These are phyloP conservation scores for Pimpla rufipes DNA, from an alignment of 2,888 invertebrate species.

Conservation along the genomic window DNA sequence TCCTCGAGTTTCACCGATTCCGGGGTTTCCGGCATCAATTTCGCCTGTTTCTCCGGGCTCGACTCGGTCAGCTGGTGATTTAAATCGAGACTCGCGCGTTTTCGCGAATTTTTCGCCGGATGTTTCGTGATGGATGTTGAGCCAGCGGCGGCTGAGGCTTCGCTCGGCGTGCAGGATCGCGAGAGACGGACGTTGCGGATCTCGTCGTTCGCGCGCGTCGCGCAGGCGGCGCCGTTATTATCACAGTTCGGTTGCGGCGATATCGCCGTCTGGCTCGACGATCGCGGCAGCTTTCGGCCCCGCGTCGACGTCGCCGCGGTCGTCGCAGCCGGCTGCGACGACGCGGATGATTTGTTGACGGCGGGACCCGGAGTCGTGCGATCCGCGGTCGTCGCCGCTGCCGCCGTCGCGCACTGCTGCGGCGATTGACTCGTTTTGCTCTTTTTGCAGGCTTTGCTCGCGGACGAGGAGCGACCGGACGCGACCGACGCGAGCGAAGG, in stretches of 20 bases:
- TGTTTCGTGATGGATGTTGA: no score
- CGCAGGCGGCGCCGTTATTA: no score
- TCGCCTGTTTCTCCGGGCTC: slow-evolving; percentile 83
- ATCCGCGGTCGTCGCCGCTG: no score
- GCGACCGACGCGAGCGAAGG: no score
- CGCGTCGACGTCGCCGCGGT: slow-evolving; percentile 63
- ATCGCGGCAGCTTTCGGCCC: slow-evolving; percentile 67
- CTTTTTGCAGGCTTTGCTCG: slow-evolving; percentile 78
- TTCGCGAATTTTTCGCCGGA: slow-evolving; percentile 78
- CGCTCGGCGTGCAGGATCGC: slow-evolving; percentile 71
- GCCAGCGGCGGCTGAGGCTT: slow-evolving; percentile 61
- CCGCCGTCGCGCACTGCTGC: slow-evolving; percentile 70
- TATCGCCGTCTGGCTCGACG: slow-evolving; percentile 66
- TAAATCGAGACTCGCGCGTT: slow-evolving; percentile 78
- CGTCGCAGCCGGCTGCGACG: slow-evolving; percentile 72
- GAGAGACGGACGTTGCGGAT: slow-evolving; percentile 63
- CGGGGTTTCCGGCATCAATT: slow-evolving; percentile 72
- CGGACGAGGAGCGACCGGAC: slow-evolving; percentile 53
- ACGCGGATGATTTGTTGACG: no score
- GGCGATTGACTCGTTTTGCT: slow-evolving; percentile 80
- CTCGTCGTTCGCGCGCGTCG: slow-evolving; percentile 74
- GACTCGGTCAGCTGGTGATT: slow-evolving; percentile 76
- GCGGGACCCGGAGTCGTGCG: slow-evolving; percentile 67
- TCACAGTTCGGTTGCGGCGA: slow-evolving; percentile 84
- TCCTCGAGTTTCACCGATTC: slow-evolving; percentile 64